Evolutionary conservation across 2,888 invertebrate species (phyloP), one percentile per base, ranked within the genome.

Genomic region (Corbicula japonica): DNA sequence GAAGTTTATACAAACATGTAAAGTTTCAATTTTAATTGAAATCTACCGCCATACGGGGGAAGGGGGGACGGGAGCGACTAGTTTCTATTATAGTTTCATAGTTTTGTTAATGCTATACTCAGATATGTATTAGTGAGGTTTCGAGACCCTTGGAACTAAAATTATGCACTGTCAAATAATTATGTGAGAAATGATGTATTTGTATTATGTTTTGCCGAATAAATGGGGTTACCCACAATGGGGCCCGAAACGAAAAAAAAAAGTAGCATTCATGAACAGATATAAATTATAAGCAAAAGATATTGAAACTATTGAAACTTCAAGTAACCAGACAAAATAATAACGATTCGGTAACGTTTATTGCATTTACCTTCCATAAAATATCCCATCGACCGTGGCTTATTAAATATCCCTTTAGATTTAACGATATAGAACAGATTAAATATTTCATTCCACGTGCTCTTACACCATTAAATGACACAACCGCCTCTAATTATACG

Each of bases 401-500:
- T n/a, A n/a, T n/a, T 30, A 54, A 54, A 54, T 54, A 54, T 32
- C 32, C 54, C 54, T 32, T 15, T 10, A 54, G 54, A 54, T 54
- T 30, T 54, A 54, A 23, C n/a, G 54, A 54, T 30, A 54, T 32
- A 4, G 18, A 12, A 12, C 12, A 30, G 54, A 54, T 54, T 54
- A 54, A 54, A 30, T 30, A 28, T 23, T 1, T n/a, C 54, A 54
- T 54, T 18, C 30, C 30, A 2, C 54, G 32, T 30, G 10, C 23
- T 15, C 26, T 54, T 12, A 54, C 28, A 54, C 30, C 28, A 32
- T 54, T 46, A 18, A 54, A 54, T 54, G 54, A 54, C 32, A n/a
- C n/a, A n/a, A n/a, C n/a, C n/a, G 12, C 1, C 10, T 50, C 1
- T 6, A 10, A 54, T 54, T 15, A 30, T 54, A 54, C 32, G 21